Evolutionary conservation across 2,888 invertebrate species (phyloP).

Genomic region (Myopa testacea): DNA sequence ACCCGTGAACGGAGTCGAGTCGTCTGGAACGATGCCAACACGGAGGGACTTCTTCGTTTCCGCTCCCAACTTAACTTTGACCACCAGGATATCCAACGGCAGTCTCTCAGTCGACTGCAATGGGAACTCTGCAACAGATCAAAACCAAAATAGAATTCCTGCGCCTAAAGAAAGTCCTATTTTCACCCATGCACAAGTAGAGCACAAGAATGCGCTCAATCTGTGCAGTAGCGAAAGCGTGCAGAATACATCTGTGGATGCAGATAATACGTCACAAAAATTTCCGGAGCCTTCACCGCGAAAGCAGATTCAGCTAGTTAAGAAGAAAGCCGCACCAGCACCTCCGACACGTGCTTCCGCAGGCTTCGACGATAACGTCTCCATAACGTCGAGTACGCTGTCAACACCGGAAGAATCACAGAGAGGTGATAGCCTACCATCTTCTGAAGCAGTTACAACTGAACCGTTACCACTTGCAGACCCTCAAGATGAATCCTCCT

Average conservation of each 20-base stretch:
- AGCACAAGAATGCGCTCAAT: slow-evolving; percentile 55
- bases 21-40: slow-evolving; percentile 37
- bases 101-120: slow-evolving; percentile 59
- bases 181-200: slow-evolving; percentile 48
- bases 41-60: slow-evolving; percentile 64
- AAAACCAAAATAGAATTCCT: slow-evolving; percentile 32
- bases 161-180: not conserved
- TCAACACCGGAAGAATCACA: slow-evolving; percentile 45
- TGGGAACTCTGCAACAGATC: slow-evolving; percentile 53
- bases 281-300: slow-evolving; percentile 66
- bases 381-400: slow-evolving; percentile 53
- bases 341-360: slow-evolving; percentile 55
- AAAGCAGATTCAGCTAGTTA: slow-evolving; percentile 56
- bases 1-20: not conserved
- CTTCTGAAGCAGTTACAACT: not conserved
- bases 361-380: slow-evolving; percentile 50
- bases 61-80: slow-evolving; percentile 58
- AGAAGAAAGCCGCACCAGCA: slow-evolving; percentile 64
- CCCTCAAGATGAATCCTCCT: not conserved
- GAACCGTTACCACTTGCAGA: not conserved
- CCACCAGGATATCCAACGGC: slow-evolving; percentile 36
- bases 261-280: slow-evolving; percentile 29
- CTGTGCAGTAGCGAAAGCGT: slow-evolving; percentile 46
- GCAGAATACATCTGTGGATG: slow-evolving; percentile 39
- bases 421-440: no score